Evolutionary conservation across 2,888 invertebrate species (phyloP).

Genomic region (Conchocele bisecta): DNA sequence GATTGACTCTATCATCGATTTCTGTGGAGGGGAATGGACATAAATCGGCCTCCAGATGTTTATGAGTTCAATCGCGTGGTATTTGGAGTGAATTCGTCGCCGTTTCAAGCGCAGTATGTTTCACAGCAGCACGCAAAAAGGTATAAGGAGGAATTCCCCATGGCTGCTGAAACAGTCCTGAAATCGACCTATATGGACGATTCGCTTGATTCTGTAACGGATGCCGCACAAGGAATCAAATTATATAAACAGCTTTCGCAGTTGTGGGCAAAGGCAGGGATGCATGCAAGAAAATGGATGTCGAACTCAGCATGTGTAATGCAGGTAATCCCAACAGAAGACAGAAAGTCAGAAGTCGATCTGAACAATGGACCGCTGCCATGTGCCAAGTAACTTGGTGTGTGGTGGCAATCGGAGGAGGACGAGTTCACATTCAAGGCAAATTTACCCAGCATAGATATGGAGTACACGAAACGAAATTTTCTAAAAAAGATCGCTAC

Average conservation of each 20-base stretch:
- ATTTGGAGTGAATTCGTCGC: constrained; percentile 53
- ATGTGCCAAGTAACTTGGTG: too few relatives aligned
- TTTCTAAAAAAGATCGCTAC: too few relatives aligned
- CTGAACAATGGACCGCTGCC: too few relatives aligned
- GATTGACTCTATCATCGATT: constrained; percentile 21
- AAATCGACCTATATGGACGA: constrained; percentile 54
- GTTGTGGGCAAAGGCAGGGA: constrained; percentile 7
- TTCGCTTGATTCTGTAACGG: constrained; percentile 40
- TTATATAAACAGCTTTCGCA: constrained; percentile 4
- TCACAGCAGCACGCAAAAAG: constrained; percentile 35
- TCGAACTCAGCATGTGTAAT: neutral
- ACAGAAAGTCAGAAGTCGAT: too few relatives aligned
- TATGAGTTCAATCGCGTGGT: constrained; percentile 42
- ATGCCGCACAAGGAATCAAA: constrained; percentile 1
- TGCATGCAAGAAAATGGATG: neutral
- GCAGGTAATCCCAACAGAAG: neutral
- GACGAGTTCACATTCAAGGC: too few relatives aligned
- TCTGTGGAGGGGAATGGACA: constrained; percentile 15
- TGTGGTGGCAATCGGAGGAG: too few relatives aligned
- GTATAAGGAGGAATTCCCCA: constrained; percentile 9
- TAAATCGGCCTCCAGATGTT: constrained; percentile 16
- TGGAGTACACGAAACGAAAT: too few relatives aligned
- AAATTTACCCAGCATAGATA: too few relatives aligned
- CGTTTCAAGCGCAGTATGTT: constrained; percentile 41
- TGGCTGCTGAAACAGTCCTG: constrained; percentile 39